A percentile compares a stretch with the other conserved stretches of the same genome.
Evolutionary conservation across 1,140 invertebrate genomes (phyloP).

Genomic region (Brachionus koreanus): DNA sequence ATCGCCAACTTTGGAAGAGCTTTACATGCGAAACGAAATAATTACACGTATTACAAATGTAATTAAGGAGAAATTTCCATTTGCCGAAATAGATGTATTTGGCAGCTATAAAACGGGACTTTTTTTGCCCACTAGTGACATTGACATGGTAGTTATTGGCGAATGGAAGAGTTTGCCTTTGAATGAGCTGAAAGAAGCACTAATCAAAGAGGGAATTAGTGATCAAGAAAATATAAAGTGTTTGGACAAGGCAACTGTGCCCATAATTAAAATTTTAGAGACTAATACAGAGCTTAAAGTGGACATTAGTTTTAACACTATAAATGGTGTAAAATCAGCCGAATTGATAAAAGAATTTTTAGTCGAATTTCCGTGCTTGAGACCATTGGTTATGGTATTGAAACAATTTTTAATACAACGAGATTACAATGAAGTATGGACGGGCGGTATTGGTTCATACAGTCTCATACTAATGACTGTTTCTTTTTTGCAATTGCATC

Average conservation of each 20-base stretch:
- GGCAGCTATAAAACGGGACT: conserved; percentile 87
- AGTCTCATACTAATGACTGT: conserved; percentile 96
- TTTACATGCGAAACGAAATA: conserved; percentile 33
- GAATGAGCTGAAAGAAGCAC: neutral
- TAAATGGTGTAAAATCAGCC: conserved; percentile 86
- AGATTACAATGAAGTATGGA: conserved; percentile 97
- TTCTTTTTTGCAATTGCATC: conserved; percentile 84
- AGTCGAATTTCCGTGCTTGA: conserved; percentile 72
- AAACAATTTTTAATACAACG: conserved; percentile 95
- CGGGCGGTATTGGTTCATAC: conserved; percentile 96
- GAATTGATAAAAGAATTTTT: conserved; percentile 77
- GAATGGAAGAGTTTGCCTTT: conserved; percentile 69
- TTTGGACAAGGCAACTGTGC: conserved; percentile 62
- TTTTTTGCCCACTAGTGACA: conserved; percentile 87
- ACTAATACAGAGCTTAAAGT: conserved; percentile 84
- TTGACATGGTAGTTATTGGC: conserved; percentile 90
- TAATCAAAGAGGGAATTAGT: conserved; percentile 46
- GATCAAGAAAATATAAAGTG: conserved; percentile 19
- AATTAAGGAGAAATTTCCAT: conserved; percentile 27
- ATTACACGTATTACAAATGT: neutral
- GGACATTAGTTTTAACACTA: conserved; percentile 98
- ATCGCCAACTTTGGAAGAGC: conserved; percentile 33
- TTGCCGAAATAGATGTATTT: conserved; percentile 63
- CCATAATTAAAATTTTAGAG: conserved; percentile 95
- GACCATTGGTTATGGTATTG: conserved; percentile 88